These are phyloP conservation scores for Lasioglossum lativentre DNA, from an alignment of 2,888 invertebrate genomes.

Conservation along the genomic window DNA sequence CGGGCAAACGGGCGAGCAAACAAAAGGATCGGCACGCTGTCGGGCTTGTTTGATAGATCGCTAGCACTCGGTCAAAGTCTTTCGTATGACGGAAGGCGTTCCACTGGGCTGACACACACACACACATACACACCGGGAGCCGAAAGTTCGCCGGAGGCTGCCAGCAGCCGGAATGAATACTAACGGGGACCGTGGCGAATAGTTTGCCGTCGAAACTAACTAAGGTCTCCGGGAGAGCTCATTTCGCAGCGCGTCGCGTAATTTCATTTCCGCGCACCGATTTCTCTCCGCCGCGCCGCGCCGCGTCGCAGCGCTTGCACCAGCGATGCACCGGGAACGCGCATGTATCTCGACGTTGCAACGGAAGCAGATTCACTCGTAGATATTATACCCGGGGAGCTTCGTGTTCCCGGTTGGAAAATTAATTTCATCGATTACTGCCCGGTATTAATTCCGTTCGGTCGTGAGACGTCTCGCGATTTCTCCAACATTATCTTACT, in stretches of 20 bases:
- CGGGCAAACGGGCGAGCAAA: background rate
- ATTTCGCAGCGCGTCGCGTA: constrained; percentile 67
- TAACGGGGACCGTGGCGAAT: constrained; percentile 36
- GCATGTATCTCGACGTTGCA: background rate
- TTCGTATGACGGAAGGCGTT: constrained; percentile 21
- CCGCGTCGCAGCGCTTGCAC: no score
- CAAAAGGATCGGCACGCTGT: background rate
- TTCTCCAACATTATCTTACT: background rate
- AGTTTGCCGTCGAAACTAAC: constrained; percentile 58
- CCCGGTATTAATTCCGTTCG: constrained; percentile 1
- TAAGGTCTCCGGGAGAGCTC: constrained; percentile 64
- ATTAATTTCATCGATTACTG: constrained; percentile 38
- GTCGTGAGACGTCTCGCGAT: background rate
- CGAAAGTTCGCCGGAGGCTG: constrained; percentile 27
- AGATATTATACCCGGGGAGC: constrained; percentile 29
- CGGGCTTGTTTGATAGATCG: constrained; percentile 19
- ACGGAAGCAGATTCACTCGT: background rate
- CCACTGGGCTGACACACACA: background rate
- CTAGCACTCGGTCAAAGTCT: constrained; percentile 32
- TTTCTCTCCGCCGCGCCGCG: constrained; percentile 35
- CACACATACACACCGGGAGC: background rate
- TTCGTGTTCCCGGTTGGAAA: constrained; percentile 11
- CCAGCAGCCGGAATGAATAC: constrained; percentile 48
- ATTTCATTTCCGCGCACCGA: constrained; percentile 71
- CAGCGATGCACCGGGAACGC: background rate